Evolutionary conservation across 2,797 vertebrate genomes (phyloP), one percentile per base, ranked within the genome.

Genomic region (Microctenopoma lineatum): DNA sequence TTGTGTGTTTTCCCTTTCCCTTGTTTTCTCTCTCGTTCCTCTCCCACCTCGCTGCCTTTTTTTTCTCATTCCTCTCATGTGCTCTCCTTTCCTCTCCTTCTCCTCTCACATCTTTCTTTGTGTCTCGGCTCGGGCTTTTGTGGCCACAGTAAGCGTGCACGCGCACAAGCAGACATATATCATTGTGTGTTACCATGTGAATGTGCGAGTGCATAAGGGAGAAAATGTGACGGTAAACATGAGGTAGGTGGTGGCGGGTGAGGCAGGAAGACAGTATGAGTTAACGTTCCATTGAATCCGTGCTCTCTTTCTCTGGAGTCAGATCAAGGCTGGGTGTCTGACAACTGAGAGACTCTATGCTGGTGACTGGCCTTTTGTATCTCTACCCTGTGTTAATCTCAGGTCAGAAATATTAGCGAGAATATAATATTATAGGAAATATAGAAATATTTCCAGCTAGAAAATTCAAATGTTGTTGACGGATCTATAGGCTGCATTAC

Each of bases 281-380:
- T 87, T 75, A 77, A 85, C 79, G 74, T 32, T 87, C 66, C 75
- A 78, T 72, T 66, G 81, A 87, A 87, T 87, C 84, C 87, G 83
- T 7, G 16, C 77, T 80, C 52, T 69, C 73, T 73, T 87, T 78
- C 86, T 81, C 79, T 29, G 4, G 76, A 68, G 80, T 81, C 71
- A 82, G 69, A 85, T 84, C 81, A 77, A 76, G 76, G 70, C 73
- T 8, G 75, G 81, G 75, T 69, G 80, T 85, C 80, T 71, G 63
- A 62, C 42, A 56, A 60, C 64, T 42, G 26, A 57, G 52, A 67
- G 59, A 44, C 74, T 66, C 68, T 36, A 11, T 21, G 0, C 36
- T 70, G 64, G 66, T 60, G 65, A 68, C 54, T 52, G 70, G 78
- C 52, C 77, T 71, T 70, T 80, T 78, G 77, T 86, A 55, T 84